phyloP scores from a whole-genome alignment of 1,140 invertebrate genomes.

The Glossosoma conforme region DNA sequence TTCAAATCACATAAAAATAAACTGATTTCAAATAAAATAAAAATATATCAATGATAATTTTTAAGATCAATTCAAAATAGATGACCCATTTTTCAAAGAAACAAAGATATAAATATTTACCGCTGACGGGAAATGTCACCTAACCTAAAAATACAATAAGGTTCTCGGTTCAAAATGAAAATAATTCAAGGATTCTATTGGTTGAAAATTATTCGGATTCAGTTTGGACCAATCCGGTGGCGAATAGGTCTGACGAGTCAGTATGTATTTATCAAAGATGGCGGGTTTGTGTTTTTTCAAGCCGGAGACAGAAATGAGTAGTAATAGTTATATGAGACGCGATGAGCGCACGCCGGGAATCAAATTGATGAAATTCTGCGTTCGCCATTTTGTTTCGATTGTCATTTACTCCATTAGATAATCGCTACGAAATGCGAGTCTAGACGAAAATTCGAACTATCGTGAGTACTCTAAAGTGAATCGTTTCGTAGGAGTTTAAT shows the following conservation, averaged over 20 bases:
- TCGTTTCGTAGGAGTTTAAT: too few species aligned
- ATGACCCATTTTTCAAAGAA: too few species aligned
- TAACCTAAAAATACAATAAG: slow-evolving; percentile 8
- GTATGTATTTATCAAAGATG: slow-evolving; percentile 36
- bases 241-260: neutral
- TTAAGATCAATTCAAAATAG: too few species aligned
- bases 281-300: slow-evolving; percentile 51
- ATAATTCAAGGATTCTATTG: too few species aligned
- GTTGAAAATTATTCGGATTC: slow-evolving; percentile 10
- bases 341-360: slow-evolving; percentile 48
- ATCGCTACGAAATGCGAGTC: slow-evolving; percentile 32
- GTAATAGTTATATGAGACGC: slow-evolving; percentile 48
- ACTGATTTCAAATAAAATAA: too few species aligned
- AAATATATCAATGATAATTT: too few species aligned
- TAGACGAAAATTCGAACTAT: slow-evolving; percentile 10
- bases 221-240: slow-evolving; percentile 10
- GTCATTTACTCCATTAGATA: slow-evolving; percentile 48
- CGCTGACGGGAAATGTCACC: too few species aligned
- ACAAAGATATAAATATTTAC: too few species aligned
- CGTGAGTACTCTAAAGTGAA: slow-evolving; percentile 12
- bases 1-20: too few species aligned
- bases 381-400: slow-evolving; percentile 51
- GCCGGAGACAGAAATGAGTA: slow-evolving; percentile 50
- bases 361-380: slow-evolving; percentile 47
- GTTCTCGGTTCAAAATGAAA: too few species aligned